Evolutionary conservation across 2,888 invertebrate genomes (phyloP).

Genomic region (Carpatolechia fugitivella): DNA sequence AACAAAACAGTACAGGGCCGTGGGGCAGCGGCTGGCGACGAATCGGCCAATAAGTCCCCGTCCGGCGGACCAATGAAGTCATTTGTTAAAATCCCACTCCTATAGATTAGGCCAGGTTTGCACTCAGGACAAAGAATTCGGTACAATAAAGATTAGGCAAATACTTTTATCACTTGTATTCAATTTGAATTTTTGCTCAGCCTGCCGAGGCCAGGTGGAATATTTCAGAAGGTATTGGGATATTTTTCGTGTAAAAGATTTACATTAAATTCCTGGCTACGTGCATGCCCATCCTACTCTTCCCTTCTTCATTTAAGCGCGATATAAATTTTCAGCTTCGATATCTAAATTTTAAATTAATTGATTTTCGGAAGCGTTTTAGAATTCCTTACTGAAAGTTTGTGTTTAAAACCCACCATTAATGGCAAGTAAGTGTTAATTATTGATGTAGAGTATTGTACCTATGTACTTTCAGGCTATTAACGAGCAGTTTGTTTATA

Average conservation of each 20-base stretch:
- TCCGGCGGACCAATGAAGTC: constrained; percentile 51
- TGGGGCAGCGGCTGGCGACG: constrained; percentile 31
- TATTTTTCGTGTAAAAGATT: not conserved
- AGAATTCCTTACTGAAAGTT: constrained; percentile 27
- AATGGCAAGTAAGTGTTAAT: not conserved
- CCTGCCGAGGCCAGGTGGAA: too few relatives aligned
- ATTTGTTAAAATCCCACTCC: constrained; percentile 57
- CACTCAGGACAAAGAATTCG: too few relatives aligned
- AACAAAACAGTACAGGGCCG: not conserved
- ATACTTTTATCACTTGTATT: too few relatives aligned
- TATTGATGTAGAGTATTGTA: not conserved
- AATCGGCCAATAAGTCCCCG: constrained; percentile 57
- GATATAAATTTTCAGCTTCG: constrained; percentile 39
- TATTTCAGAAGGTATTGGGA: too few relatives aligned
- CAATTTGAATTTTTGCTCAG: too few relatives aligned
- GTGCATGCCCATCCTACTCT: not conserved
- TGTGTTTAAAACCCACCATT: not conserved
- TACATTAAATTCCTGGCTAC: not conserved
- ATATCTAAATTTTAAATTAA: constrained; percentile 49
- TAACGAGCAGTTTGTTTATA: too few relatives aligned
- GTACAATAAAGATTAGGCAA: too few relatives aligned
- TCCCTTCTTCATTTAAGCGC: constrained; percentile 30
- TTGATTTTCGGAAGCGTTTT: constrained; percentile 32
- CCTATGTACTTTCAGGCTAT: too few relatives aligned
- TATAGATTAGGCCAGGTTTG: constrained; percentile 26